Base-by-base conservation (phyloP, 1,140 invertebrate species). In the Homarus americanus region DNA sequence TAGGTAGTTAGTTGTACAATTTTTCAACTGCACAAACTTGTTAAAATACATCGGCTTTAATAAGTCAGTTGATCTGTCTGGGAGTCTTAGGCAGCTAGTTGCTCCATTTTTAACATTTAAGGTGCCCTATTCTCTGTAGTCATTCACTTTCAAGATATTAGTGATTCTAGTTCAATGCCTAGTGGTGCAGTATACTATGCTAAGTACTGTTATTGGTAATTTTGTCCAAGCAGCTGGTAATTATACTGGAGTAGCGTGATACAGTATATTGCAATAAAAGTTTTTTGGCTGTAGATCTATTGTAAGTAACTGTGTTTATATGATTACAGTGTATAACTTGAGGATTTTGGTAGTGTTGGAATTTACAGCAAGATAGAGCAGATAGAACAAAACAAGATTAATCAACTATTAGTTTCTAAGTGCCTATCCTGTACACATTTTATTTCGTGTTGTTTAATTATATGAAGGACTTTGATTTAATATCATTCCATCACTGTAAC, bases 1-100 rank as follows among this genome's bases (percentile, higher is more conserved):
- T 69, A 69, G 63, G 28, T 69, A 69, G 12, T 69, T 69, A 69
- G 12, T 69, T 32, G 28, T 69, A 69, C 28, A 69, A 32, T 69
- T 69, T 32, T 12, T 69, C 63, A 28, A 69, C 28, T 69, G n/a
- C n/a, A 69, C n/a, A 69, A 69, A 69, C 53, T 58, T 58, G 20
- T 58, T 69, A 32, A n/a, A 69, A 69, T 69, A 63, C 3, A 69
- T 69, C 24, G 32, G 63, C 63, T 69, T 69, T 69, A 69, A 69
- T 69, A 69, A 69, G n/a, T 69, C 28, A 28, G 28, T 69, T 69
- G 63, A 32, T 69, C 9, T 69, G 12, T 63, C 28, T 28, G 9
- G 32, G 28, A 32, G 63, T 69, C 28, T 24, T 32, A n/a, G n/a
- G 63, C 63, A 32, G 28, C 63, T 69, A 69, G 28, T 69, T 1